Evolutionary conservation across 2,888 invertebrate genomes (phyloP).

Genomic region (Ashinkailepas kermadecensis): DNA sequence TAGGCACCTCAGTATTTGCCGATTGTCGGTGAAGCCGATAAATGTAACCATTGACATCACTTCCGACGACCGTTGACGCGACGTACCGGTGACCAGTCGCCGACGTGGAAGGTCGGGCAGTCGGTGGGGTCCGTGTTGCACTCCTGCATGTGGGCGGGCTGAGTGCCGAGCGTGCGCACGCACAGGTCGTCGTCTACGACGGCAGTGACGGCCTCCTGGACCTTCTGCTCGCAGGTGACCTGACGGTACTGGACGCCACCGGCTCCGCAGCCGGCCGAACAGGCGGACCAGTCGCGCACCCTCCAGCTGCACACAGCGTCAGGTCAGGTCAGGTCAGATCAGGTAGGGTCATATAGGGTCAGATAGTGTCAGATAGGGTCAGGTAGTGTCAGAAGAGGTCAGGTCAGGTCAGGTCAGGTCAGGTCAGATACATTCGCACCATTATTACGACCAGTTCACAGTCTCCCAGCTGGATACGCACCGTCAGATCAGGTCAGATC

Average conservation of each 20-base stretch:
- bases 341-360: no score
- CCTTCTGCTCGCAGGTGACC: conserved; percentile 70
- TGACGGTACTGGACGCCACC: conserved; percentile 42
- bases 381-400: neutral
- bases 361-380: no score
- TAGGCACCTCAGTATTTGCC: no score
- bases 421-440: neutral
- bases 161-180: conserved; percentile 38
- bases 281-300: conserved; percentile 67
- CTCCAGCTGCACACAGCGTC: conserved; percentile 52
- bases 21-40: no score
- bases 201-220: conserved; percentile 61
- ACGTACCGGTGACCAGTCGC: conserved; percentile 82
- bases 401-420: neutral
- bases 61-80: no score
- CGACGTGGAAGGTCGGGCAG: conserved; percentile 80
- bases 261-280: conserved; percentile 70
- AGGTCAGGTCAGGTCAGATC: neutral
- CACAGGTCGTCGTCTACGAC: conserved; percentile 70
- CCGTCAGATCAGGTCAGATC: no score
- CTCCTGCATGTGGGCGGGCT: conserved; percentile 55
- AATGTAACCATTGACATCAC: no score
- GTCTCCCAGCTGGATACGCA: no score
- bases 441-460: no score
- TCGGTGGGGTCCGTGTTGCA: conserved; percentile 64